Conservation (phyloP, 2,888 invertebrate species). For the Kryphioiulus occultus region DNA sequence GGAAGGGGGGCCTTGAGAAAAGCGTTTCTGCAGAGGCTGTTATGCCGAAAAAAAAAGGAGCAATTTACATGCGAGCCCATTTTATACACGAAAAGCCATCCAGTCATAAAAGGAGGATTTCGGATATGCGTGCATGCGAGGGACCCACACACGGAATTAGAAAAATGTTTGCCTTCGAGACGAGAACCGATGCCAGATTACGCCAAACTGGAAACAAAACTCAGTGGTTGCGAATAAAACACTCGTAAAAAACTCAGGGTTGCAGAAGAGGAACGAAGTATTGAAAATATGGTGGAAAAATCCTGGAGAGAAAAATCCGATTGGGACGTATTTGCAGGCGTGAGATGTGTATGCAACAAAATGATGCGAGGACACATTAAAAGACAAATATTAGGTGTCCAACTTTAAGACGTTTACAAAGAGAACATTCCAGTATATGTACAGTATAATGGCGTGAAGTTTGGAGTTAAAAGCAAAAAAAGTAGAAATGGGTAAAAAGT, state of each 20-base stretch:
- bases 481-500: too few relatives aligned
- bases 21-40: background rate
- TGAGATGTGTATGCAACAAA: too few relatives aligned
- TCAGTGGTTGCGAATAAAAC: background rate
- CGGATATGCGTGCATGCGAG: too few relatives aligned
- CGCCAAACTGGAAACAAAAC: background rate
- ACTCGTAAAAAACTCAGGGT: background rate
- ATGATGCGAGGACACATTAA: too few relatives aligned
- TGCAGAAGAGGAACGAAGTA: background rate
- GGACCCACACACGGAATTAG: background rate
- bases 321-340: too few relatives aligned
- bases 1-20: background rate
- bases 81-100: background rate
- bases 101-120: background rate
- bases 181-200: background rate
- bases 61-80: slow-evolving; percentile 12
- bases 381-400: too few relatives aligned
- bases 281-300: background rate
- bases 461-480: too few relatives aligned
- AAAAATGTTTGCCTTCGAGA: background rate
- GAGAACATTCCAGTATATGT: too few relatives aligned
- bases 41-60: background rate
- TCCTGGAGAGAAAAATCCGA: too few relatives aligned
- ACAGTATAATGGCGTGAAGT: too few relatives aligned
- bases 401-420: too few relatives aligned